A percentile compares a stretch with the other conserved stretches of the same genome.
Conservation (phyloP, 2,888 invertebrate genomes). For the Ischnus inquisitorius region DNA sequence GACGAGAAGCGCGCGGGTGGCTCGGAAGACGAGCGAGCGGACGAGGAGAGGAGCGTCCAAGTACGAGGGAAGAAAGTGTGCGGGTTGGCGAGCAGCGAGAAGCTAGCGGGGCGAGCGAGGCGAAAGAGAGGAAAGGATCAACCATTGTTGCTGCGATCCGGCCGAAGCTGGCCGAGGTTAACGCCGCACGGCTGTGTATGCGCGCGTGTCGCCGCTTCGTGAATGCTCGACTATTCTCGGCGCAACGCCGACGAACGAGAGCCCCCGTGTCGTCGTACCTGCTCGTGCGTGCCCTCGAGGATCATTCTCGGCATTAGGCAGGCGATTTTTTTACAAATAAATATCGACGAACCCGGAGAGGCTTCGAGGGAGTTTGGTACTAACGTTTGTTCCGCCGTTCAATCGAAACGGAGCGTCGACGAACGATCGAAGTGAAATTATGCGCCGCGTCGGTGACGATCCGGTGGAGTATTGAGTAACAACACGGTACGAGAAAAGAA, state of each 20-base stretch:
- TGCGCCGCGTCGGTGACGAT: conserved; percentile 18
- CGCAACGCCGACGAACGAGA: neutral
- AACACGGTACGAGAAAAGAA: neutral
- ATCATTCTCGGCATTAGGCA: conserved; percentile 9
- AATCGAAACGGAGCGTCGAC: too few relatives aligned
- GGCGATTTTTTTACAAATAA: neutral
- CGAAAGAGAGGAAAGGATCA: conserved; percentile 60
- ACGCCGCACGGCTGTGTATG: conserved; percentile 48
- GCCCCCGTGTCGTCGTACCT: conserved; percentile 43
- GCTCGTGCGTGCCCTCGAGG: conserved; percentile 35
- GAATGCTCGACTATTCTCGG: conserved; percentile 58
- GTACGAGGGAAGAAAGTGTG: conserved; percentile 52
- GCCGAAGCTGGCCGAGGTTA: conserved; percentile 47
- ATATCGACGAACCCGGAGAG: too few relatives aligned
- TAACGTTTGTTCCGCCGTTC: too few relatives aligned
- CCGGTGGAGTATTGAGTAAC: neutral
- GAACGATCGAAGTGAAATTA: conserved; percentile 19
- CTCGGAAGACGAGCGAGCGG: conserved; percentile 59
- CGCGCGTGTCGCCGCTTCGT: conserved; percentile 52
- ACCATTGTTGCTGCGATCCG: conserved; percentile 64
- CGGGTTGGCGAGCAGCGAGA: conserved; percentile 58
- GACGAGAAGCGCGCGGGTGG: conserved; percentile 10
- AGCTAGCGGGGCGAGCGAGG: conserved; percentile 27
- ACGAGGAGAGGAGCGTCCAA: conserved; percentile 39
- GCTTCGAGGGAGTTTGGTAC: too few relatives aligned